These are phyloP conservation scores for Cardiocondyla obscurior DNA, from an alignment of 1,140 invertebrate genomes.

Conservation along the genomic window DNA sequence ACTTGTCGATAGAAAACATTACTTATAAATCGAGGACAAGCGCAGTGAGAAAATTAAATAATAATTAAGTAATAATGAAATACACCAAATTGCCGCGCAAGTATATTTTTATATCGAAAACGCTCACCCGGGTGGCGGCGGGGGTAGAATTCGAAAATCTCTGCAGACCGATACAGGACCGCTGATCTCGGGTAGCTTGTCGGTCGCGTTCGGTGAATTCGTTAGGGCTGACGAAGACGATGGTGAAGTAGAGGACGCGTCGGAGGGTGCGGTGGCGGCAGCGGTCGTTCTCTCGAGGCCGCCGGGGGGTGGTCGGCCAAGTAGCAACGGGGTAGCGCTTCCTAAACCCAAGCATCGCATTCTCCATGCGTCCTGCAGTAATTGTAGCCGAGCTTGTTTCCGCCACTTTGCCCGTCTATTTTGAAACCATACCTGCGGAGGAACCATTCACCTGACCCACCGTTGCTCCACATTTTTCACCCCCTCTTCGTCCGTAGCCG, in stretches of 20 bases:
- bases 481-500: no score
- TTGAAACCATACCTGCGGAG: conserved; percentile 92
- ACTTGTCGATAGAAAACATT: no score
- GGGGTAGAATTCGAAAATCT: conserved; percentile 78
- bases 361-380: conserved; percentile 94
- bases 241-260: conserved; percentile 68
- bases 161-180: conserved; percentile 72
- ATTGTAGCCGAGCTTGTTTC: conserved; percentile 92
- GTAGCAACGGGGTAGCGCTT: conserved; percentile 82
- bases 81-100: neutral
- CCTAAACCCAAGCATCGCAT: conserved; percentile 93
- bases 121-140: conserved; percentile 77
- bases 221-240: conserved; percentile 59
- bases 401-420: conserved; percentile 94
- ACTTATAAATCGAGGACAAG: neutral
- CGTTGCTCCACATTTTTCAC: neutral
- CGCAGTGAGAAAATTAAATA: neutral
- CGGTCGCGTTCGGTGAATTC: conserved; percentile 48
- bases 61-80: neutral
- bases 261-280: conserved; percentile 23
- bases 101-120: neutral
- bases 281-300: conserved; percentile 59
- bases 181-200: conserved; percentile 72
- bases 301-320: conserved; percentile 78
- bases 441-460: conserved; percentile 18